Base-by-base conservation (phyloP, 2,888 invertebrate genomes). In the Prosapia bicincta region DNA sequence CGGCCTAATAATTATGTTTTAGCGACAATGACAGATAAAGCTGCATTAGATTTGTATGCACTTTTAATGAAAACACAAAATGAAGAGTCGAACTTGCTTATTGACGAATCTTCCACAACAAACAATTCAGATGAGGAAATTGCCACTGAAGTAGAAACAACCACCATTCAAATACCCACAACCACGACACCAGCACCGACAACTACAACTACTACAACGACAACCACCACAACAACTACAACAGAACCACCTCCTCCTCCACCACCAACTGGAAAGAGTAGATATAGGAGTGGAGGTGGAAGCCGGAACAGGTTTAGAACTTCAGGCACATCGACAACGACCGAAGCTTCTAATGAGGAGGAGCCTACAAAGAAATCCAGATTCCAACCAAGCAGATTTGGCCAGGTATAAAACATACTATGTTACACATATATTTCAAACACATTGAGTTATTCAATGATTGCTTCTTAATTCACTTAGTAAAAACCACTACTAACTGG, bases 11-110 rank as follows among this genome's bases (percentile, higher is more conserved):
- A n/a, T n/a, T n/a, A n/a, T n/a, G n/a, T 54, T 20, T 72, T 70
- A 66, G 15, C 72, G 81, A 81, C 78, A 3, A 79, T 82, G 79
- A 81, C 82, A 91, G 93, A 94, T 82, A 94, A 94, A 85, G 92
- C 93, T 0, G 95, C 94, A 13, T 86, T 93, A 15, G 95, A 95
- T 81, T 86, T 95, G 69, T 95, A 95, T 82, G 95, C 95, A 0
- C 92, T 94, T 81, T 86, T 93, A 71, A 89, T 89, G 82, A 89
- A 89, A 78, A 88, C 89, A 0, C 89, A 89, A 78, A 88, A 85
- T 79, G 86, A 88, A 70, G 81, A 82, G 73, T 79, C 80, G 0
- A 81, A 79, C 20, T 76, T 80, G 20, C 77, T 80, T 1, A 79
- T 84, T 7, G 83, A 84, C 0, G 84, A 84, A 65, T 72, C 78